These are phyloP conservation scores for Furcifer pardalis DNA, from an alignment of 2,797 vertebrate genomes.

Conservation along the genomic window DNA sequence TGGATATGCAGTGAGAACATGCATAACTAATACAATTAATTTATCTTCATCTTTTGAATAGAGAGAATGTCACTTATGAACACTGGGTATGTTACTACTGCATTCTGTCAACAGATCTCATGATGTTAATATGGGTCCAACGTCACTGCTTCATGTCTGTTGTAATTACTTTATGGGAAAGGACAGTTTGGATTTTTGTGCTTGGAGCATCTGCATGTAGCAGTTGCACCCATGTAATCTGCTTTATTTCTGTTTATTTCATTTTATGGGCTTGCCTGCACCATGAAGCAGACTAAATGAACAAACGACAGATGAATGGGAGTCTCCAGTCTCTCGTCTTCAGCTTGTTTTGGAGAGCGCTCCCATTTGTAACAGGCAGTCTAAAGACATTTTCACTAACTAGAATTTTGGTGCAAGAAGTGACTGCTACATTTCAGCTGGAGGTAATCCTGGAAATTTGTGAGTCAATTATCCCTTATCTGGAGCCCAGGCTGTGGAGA, in stretches of 20 bases:
- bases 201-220: background rate
- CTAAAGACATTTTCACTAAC: constrained; percentile 18
- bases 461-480: background rate
- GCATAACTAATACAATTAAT: constrained; percentile 14
- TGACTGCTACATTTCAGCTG: constrained; percentile 9
- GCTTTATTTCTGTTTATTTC: background rate
- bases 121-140: background rate
- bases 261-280: background rate
- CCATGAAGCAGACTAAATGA: background rate
- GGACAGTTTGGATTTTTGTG: background rate
- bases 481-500: background rate
- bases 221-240: background rate
- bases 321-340: background rate
- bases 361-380: constrained; percentile 15
- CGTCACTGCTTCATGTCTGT: background rate
- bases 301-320: constrained; percentile 3
- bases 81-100: background rate
- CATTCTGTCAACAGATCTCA: background rate
- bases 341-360: background rate
- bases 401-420: background rate
- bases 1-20: background rate
- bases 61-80: background rate
- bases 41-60: constrained; percentile 15
- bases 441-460: constrained; percentile 11
- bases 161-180: background rate